phyloP scores from a whole-genome alignment of 2,113 vertebrate genomes.

The Smithornis capensis region DNA sequence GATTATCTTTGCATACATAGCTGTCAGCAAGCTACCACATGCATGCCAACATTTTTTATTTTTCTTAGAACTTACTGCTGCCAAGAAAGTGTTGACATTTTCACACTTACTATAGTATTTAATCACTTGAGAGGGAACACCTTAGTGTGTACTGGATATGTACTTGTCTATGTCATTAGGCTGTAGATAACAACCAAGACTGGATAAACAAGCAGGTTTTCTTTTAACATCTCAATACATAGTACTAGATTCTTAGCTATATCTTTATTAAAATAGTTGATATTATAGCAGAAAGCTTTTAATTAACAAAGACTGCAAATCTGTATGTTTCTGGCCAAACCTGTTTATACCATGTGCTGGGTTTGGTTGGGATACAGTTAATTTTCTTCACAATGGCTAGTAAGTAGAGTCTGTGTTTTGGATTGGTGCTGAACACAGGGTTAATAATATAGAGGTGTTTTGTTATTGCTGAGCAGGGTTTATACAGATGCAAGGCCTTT shows the following conservation, averaged over 20 bases:
- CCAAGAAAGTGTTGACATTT: neutral
- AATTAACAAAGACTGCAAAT: too few relatives aligned
- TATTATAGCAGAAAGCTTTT: neutral
- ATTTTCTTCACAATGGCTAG: too few relatives aligned
- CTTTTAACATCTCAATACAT: neutral
- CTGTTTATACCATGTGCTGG: too few relatives aligned
- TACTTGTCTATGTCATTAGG: neutral
- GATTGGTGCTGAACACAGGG: too few relatives aligned
- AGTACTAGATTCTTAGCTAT: neutral
- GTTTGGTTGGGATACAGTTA: too few relatives aligned
- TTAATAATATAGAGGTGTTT: too few relatives aligned
- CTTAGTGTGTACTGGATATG: neutral
- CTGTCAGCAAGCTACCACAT: neutral
- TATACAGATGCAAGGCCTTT: too few relatives aligned
- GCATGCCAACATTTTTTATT: neutral
- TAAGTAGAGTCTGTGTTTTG: too few relatives aligned
- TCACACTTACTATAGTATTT: neutral
- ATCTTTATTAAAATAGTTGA: neutral
- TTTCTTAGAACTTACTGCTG: neutral
- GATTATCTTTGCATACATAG: neutral
- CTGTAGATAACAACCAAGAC: neutral
- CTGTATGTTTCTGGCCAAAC: too few relatives aligned
- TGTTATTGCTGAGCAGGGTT: too few relatives aligned
- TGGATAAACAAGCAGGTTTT: neutral
- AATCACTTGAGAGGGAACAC: neutral